Percentiles rank a stretch among this genome's conserved stretches.
Conservation (phyloP, 2,797 vertebrate species). For the Pterois miles region DNA sequence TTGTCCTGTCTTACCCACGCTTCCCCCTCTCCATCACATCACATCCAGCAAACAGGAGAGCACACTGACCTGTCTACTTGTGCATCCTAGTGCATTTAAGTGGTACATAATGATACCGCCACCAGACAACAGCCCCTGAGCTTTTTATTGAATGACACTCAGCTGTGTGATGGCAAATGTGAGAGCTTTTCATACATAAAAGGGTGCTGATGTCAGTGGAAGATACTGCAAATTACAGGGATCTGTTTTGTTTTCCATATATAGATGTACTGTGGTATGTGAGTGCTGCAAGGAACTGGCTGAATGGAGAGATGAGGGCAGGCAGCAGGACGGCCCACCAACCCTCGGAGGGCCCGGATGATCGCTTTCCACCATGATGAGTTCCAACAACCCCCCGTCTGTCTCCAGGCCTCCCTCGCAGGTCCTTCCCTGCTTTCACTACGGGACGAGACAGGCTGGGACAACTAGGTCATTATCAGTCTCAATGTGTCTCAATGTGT, state of each 20-base stretch:
- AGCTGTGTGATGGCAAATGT: background rate
- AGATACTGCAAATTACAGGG: background rate
- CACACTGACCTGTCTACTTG: slow-evolving; percentile 27
- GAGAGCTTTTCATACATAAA: slow-evolving; percentile 14
- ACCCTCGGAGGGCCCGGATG: slow-evolving; percentile 29
- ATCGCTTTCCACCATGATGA: slow-evolving; percentile 48
- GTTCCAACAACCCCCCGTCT: slow-evolving; percentile 45
- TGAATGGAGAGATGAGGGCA: slow-evolving; percentile 34
- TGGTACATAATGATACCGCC: slow-evolving; percentile 21
- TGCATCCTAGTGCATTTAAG: background rate
- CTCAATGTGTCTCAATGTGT: slow-evolving; percentile 42
- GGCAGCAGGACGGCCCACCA: slow-evolving; percentile 27
- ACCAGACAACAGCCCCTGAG: slow-evolving; percentile 6
- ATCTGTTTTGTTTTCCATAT: background rate
- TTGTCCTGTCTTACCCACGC: background rate
- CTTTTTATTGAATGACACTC: slow-evolving; percentile 13
- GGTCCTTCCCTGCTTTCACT: slow-evolving; percentile 22
- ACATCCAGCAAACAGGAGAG: slow-evolving; percentile 3
- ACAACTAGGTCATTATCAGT: slow-evolving; percentile 46
- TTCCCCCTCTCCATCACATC: background rate
- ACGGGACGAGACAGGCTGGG: slow-evolving; percentile 1
- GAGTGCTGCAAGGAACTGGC: background rate
- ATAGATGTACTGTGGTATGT: background rate
- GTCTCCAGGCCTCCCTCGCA: slow-evolving; percentile 52
- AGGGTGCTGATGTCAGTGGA: background rate